Evolutionary conservation across 2,797 vertebrate species (phyloP).

Genomic region (Brotula barbata): DNA sequence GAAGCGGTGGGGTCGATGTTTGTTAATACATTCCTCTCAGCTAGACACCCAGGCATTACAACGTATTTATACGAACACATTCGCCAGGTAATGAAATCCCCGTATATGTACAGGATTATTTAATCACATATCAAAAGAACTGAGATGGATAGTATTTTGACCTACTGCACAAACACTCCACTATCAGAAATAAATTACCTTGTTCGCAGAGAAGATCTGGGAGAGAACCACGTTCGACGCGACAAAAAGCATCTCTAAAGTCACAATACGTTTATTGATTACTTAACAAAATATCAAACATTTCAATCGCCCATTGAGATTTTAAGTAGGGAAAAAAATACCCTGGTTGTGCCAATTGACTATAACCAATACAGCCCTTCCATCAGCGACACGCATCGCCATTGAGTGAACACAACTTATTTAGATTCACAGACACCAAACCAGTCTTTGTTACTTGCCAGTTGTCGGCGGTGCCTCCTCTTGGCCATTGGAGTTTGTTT

Average conservation of each 20-base stretch:
- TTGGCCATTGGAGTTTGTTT: conserved; percentile 72
- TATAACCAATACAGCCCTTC: conserved; percentile 54
- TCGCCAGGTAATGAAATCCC: conserved; percentile 10
- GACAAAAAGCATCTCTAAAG: conserved; percentile 67
- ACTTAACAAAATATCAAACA: conserved; percentile 58
- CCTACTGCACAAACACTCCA: conserved; percentile 32
- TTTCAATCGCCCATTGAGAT: conserved; percentile 64
- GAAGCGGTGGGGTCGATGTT: conserved; percentile 54
- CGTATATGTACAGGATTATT: conserved; percentile 27
- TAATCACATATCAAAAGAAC: conserved; percentile 43
- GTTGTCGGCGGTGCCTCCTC: conserved; percentile 77
- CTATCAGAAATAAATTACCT: conserved; percentile 66
- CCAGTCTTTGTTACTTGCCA: conserved; percentile 81
- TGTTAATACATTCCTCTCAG: conserved; percentile 43
- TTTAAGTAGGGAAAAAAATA: conserved; percentile 51
- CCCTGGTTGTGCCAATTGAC: conserved; percentile 64
- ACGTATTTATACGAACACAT: conserved; percentile 17
- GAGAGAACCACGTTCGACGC: conserved; percentile 61
- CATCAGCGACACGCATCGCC: conserved; percentile 60
- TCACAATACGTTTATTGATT: conserved; percentile 62
- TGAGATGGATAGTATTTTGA: conserved; percentile 35
- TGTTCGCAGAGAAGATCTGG: conserved; percentile 40
- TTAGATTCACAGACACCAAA: conserved; percentile 75
- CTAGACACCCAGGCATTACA: conserved; percentile 26
- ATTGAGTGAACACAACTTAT: conserved; percentile 73